Evolutionary conservation across 2,797 vertebrate species (phyloP), one percentile per base, ranked within the genome.

Genomic region (Helicolenus hilgendorfi): DNA sequence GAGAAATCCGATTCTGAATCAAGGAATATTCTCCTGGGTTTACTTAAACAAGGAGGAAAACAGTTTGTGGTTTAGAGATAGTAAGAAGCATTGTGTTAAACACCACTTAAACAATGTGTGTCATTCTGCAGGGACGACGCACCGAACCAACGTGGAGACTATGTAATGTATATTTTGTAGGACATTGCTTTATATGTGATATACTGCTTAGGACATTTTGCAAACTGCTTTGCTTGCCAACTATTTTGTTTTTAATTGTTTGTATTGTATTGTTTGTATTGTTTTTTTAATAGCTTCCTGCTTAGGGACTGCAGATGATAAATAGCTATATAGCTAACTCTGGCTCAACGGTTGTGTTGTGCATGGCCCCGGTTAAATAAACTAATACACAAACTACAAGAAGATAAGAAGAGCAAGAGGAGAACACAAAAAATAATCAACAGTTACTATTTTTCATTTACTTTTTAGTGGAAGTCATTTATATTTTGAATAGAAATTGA

Each of bases 121-220:
- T 55, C 9, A 5, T 22, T 55, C n/a, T n/a, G n/a, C 4, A 55
- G 53, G 53, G 53, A 55, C n/a, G 3, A 49, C 11, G 49, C 20
- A 53, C 0, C 0, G 20, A 53, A 53, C 0, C 49, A 53, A 53
- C 20, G 0, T 0, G 41, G 41, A 45, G 41, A 45, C 15, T 45
- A 45, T 45, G 15, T 3, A 45, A 45, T 45, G 41, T 45, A 45
- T 3, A 45, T 45, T 45, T 45, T 45, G 41, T 45, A 45, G 41
- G 6, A 45, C 41, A 0, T 45, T 45, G 49, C 20, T 53, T 53
- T 53, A 53, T 53, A 53, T n/a, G 49, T 53, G 49, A 53, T 53
- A 0, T 20, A 53, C 49, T 53, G 49, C 20, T 53, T 53, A n/a
- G 20, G 49, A 53, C 9, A 10, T 45, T 45, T 45, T 45, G 41